Percentiles rank a stretch among this genome's conserved stretches.
phyloP scores from a whole-genome alignment of 2,888 invertebrate species.

The Elegia similella region DNA sequence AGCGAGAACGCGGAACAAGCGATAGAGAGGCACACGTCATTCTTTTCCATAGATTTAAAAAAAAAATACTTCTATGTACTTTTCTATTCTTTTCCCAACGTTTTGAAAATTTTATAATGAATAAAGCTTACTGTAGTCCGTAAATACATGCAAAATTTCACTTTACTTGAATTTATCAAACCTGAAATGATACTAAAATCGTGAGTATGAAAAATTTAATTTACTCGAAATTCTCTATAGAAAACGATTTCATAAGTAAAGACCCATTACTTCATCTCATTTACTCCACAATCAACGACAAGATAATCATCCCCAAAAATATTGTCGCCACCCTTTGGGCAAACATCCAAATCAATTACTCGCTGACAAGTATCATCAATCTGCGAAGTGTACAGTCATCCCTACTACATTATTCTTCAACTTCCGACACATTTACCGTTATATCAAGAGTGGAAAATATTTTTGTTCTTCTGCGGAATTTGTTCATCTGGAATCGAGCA shows the following conservation, averaged over 20 bases:
- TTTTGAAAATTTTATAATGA: too few species aligned
- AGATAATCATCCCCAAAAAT: constrained; percentile 6
- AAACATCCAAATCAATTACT: constrained; percentile 15
- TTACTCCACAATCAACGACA: not conserved
- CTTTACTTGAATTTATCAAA: too few species aligned
- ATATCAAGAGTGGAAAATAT: not conserved
- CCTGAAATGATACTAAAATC: too few species aligned
- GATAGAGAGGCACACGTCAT: too few species aligned
- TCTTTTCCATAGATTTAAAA: too few species aligned
- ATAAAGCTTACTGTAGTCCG: too few species aligned
- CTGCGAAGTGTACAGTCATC: constrained; percentile 11
- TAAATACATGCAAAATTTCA: too few species aligned
- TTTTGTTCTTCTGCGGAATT: not conserved
- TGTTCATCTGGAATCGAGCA: not conserved
- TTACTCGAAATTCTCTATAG: not conserved
- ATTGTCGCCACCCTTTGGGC: constrained; percentile 12
- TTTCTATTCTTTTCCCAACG: too few species aligned
- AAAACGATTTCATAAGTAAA: too few species aligned
- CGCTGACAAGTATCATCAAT: constrained; percentile 9
- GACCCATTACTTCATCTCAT: not conserved
- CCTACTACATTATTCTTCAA: not conserved
- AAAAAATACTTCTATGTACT: too few species aligned
- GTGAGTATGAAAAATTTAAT: too few species aligned
- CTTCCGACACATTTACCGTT: not conserved
- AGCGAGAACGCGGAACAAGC: too few species aligned